A percentile compares a stretch with the other conserved stretches of the same genome.
phyloP scores from a whole-genome alignment of 2,888 invertebrate species.

The Apamea monoglypha region DNA sequence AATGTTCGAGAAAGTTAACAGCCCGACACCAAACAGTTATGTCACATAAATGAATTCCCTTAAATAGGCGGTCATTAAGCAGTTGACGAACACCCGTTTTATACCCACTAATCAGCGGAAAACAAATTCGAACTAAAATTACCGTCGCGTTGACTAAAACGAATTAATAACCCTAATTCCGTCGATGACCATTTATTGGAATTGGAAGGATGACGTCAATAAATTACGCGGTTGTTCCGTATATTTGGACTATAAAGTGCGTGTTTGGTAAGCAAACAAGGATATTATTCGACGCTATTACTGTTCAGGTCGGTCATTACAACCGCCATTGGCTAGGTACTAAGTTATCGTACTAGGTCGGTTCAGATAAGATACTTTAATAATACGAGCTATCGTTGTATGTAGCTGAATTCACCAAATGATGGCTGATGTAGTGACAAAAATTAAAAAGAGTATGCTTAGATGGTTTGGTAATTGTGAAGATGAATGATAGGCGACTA shows the following conservation, averaged over 20 bases:
- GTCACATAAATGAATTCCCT: no score
- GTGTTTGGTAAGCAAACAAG: conserved; percentile 46
- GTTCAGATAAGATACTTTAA: not conserved
- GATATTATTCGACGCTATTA: conserved; percentile 33
- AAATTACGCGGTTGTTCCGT: conserved; percentile 41
- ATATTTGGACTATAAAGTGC: conserved; percentile 30
- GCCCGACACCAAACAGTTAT: no score
- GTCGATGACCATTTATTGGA: conserved; percentile 65
- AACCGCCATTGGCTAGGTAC: not conserved
- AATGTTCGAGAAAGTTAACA: no score
- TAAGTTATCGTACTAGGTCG: not conserved
- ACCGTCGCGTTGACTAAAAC: conserved; percentile 45
- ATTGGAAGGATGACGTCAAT: conserved; percentile 54
- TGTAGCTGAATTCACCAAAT: not conserved
- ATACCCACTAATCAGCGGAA: conserved; percentile 57
- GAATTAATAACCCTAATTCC: conserved; percentile 64
- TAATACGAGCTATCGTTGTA: no score
- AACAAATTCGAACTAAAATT: conserved; percentile 66
- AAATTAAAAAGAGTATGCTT: not conserved
- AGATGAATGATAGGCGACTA: not conserved
- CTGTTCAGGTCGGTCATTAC: conserved; percentile 7
- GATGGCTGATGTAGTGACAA: not conserved
- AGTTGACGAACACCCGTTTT: conserved; percentile 12
- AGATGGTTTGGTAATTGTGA: not conserved
- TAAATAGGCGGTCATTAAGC: no score